Percentiles rank a stretch among this genome's conserved stretches.
Conservation (phyloP, 2,888 invertebrate genomes). For the Hedya salicella region DNA sequence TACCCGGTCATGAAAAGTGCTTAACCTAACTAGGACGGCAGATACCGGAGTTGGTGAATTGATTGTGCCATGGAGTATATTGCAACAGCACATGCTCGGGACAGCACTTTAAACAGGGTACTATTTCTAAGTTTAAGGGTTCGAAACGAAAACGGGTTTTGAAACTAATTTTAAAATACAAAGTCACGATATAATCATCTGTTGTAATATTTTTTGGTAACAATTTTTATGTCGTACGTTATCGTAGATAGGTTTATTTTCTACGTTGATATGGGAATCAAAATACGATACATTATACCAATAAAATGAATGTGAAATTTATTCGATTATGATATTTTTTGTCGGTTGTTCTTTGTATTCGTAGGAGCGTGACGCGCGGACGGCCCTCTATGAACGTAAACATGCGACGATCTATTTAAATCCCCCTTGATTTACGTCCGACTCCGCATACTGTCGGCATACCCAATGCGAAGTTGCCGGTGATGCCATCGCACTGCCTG, state of each 20-base stretch:
- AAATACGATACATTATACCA: neutral
- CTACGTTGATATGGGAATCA: no score
- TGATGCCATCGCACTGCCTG: conserved; percentile 30
- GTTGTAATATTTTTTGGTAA: no score
- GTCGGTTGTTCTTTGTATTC: conserved; percentile 45
- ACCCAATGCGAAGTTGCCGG: conserved; percentile 39
- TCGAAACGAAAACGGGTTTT: neutral
- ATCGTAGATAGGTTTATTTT: no score
- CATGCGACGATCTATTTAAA: conserved; percentile 58
- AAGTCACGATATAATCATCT: no score
- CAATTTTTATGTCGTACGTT: no score
- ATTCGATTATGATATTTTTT: conserved; percentile 44
- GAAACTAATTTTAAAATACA: neutral
- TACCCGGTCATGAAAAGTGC: conserved; percentile 53
- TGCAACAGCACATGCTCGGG: conserved; percentile 22
- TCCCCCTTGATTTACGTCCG: conserved; percentile 67
- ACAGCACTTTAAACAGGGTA: neutral
- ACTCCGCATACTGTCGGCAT: conserved; percentile 53
- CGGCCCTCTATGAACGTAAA: conserved; percentile 51
- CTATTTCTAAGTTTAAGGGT: neutral
- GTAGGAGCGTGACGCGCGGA: conserved; percentile 42
- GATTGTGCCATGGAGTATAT: conserved; percentile 47
- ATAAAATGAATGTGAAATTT: conserved; percentile 29
- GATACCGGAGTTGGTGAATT: conserved; percentile 54
- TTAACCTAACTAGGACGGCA: conserved; percentile 55